Evolutionary conservation across 2,888 invertebrate species (phyloP), one percentile per base, ranked within the genome.

Genomic region (Melanchra persicariae): DNA sequence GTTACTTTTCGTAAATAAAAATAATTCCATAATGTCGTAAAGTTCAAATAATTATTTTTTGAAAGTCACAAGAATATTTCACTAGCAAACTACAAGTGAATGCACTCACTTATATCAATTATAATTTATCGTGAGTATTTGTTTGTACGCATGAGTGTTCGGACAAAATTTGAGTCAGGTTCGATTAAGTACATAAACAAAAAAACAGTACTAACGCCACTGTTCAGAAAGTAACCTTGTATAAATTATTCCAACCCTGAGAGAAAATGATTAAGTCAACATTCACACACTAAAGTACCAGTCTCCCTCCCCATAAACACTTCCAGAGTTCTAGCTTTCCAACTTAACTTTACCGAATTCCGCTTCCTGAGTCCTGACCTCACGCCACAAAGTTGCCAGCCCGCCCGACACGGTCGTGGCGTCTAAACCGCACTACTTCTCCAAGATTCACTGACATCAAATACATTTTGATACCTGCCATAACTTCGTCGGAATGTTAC

Each of bases 381-480:
- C 40, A 60, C 34, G 37, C 57, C 61, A 30, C 61, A n/a, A 81
- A 61, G 59, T 57, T 58, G 17, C 43, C 45, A 2, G 57, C 67
- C 74, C 70, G 67, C 57, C 70, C 71, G 45, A 40, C 77, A 58
- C 75, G 68, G 67, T 75, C 69, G 70, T 45, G 58, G 63, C 70
- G 54, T 47, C 40, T 81, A 75, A 76, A 70, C 72, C 72, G 62
- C 78, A 47, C 43, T 61, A 67, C 54, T 47, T 19, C 24, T 37
- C 49, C 47, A 74, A 81, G 64, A 74, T 73, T 75, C 66, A 54
- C 60, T 24, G 73, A 51, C 77, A 66, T 69, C 68, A 82, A 85
- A 85, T 83, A 83, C 67, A 83, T 73, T 84, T 74, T 81, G 81
- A 79, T 84, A 82, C 75, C 74, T 82, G 84, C 74, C 75, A 77